Percentiles rank a stretch among this genome's conserved stretches.
phyloP scores from a whole-genome alignment of 2,797 vertebrate species.

The Neopelma chrysocephalum region DNA sequence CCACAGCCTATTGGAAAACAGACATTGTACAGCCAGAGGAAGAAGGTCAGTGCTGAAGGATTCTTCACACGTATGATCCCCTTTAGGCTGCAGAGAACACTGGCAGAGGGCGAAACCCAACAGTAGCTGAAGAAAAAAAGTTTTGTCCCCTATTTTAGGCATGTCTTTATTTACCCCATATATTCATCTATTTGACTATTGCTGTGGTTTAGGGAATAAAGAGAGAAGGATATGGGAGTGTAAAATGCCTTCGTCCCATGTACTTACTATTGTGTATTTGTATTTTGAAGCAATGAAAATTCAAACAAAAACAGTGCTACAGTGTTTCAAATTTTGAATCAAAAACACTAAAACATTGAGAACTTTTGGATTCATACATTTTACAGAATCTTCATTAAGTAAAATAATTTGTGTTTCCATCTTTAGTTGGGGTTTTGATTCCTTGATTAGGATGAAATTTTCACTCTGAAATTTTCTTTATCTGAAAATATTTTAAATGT shows the following conservation, averaged over 20 bases:
- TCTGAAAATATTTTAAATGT: not conserved
- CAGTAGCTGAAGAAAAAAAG: not conserved
- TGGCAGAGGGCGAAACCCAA: not conserved
- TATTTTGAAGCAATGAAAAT: not conserved
- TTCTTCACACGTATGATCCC: not conserved
- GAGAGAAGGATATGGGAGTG: not conserved
- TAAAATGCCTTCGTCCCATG: not conserved
- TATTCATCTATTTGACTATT: not conserved
- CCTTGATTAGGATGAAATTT: not conserved
- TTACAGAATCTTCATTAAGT: not conserved
- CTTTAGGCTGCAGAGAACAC: not conserved
- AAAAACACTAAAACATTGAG: not conserved
- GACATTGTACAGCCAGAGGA: not conserved
- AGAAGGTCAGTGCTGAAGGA: not conserved
- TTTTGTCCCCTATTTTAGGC: not conserved
- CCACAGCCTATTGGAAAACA: not conserved
- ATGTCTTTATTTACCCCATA: not conserved
- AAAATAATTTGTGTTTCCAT: not conserved
- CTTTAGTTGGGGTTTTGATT: not conserved
- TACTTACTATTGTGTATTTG: not conserved
- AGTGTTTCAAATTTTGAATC: not conserved
- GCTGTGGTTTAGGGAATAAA: not conserved
- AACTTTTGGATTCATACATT: not conserved
- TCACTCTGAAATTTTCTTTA: not conserved
- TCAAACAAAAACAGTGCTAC: not conserved